phyloP scores from a whole-genome alignment of 1,140 invertebrate species.

The Magallana gigas region DNA sequence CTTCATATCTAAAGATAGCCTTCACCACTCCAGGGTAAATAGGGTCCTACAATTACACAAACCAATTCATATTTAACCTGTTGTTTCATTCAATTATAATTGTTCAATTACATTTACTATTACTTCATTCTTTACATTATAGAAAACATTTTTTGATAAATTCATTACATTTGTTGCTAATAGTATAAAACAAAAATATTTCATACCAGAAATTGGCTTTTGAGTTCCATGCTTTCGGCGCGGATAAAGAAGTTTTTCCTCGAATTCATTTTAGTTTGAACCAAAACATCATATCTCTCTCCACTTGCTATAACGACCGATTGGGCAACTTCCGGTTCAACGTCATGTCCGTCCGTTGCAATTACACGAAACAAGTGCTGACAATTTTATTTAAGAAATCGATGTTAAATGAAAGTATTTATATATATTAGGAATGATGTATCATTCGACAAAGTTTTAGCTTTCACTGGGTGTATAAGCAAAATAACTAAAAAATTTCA shows the following conservation, averaged over 20 bases:
- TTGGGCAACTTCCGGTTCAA: slow-evolving; percentile 87
- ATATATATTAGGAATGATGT: no score
- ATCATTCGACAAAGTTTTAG: no score
- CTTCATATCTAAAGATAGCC: slow-evolving; percentile 41
- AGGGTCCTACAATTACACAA: not conserved
- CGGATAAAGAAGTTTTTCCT: not conserved
- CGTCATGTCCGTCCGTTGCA: slow-evolving; percentile 88
- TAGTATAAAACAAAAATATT: no score
- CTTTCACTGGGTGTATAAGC: no score
- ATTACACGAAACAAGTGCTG: slow-evolving; percentile 87
- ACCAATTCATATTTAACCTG: no score
- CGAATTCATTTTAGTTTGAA: slow-evolving; percentile 84
- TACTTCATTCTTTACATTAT: no score
- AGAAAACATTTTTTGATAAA: no score
- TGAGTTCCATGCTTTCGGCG: not conserved
- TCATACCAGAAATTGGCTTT: not conserved
- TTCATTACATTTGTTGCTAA: no score
- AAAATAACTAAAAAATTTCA: no score
- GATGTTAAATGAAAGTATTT: no score
- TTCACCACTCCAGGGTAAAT: not conserved
- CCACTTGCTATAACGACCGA: slow-evolving; percentile 91
- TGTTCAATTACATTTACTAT: no score
- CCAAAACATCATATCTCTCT: slow-evolving; percentile 90
- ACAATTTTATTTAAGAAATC: not conserved
- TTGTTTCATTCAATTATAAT: no score